Base-by-base conservation (phyloP, 2,888 invertebrate genomes). In the Branchinecta sandiegonensis region DNA sequence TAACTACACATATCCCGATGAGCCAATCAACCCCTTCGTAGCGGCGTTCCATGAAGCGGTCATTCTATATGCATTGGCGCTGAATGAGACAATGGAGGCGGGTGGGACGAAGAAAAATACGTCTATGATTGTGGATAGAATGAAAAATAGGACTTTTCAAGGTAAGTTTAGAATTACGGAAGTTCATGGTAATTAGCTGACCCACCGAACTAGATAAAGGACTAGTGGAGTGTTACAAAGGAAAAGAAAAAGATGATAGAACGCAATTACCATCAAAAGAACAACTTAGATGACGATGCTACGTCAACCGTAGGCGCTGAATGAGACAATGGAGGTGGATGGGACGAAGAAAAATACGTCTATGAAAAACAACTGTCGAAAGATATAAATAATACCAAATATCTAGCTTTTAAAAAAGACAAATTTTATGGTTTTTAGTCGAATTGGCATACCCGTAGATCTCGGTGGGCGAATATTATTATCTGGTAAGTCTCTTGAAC, bases 21-120 rank as follows among this genome's bases (percentile, higher is more conserved):
- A 86, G 72, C 84, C 90, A 73, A 90, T 94, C 63, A 93, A 93
- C 71, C 90, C 91, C 50, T 94, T 92, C 78, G 93, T 94, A 67
- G 90, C 91, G 0, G 94, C 95, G 2, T 93, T 97, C 79, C 94
- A 95, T 79, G 96, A 99, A 75, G 95, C 95, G 0, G 92, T 97
- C 12, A 82, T 96, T 0, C 84, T 99, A 50, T 97, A 95, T 78
- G 90, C 94, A 0, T 82, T 90, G 69, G 94, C 94, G 0, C 80
- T 97, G 9, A 94, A 94, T 76, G 89, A 93, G 73, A 92, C 92
- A 46, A 80, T 95, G 64, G 77, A 74, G 23, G 79, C 77, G 3
- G 81, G 76, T 73, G 78, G 78, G 46, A 72, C 73, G 47, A 82
- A 83, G 70, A 77, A 89, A 47, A 88, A 92, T 76, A 96, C 96